phyloP scores from a whole-genome alignment of 2,113 vertebrate species.

The Rhodinocichla rosea region DNA sequence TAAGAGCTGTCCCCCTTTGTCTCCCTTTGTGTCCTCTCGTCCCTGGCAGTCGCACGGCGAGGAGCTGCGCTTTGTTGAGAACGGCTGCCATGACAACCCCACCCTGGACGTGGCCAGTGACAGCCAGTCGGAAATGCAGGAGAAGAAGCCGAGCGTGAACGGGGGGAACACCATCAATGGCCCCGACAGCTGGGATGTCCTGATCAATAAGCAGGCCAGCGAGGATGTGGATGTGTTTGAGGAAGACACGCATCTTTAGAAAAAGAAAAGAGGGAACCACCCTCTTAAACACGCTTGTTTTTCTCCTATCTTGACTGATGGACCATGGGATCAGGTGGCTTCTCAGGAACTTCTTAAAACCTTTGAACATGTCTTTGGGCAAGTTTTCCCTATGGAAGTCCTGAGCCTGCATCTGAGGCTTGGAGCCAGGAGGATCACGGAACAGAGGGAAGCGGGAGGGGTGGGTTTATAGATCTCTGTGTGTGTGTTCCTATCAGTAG shows the following conservation, averaged over 20 bases:
- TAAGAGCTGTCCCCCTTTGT: neutral
- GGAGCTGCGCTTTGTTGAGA: slow-evolving; percentile 96
- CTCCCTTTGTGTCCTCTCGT: neutral
- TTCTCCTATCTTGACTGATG: slow-evolving; percentile 25
- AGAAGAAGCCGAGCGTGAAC: slow-evolving; percentile 90
- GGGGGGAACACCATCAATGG: slow-evolving; percentile 80
- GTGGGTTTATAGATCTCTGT: slow-evolving; percentile 45
- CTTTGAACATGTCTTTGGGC: slow-evolving; percentile 25
- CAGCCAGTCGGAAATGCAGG: slow-evolving; percentile 88
- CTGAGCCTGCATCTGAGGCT: slow-evolving; percentile 24
- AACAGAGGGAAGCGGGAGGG: slow-evolving; percentile 44
- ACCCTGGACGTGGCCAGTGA: slow-evolving; percentile 94
- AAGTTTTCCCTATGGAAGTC: slow-evolving; percentile 1
- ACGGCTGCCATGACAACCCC: slow-evolving; percentile 98
- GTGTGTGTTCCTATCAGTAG: slow-evolving; percentile 65
- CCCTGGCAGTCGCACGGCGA: slow-evolving; percentile 79
- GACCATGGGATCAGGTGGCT: slow-evolving; percentile 41
- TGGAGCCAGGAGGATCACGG: slow-evolving; percentile 31
- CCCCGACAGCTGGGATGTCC: slow-evolving; percentile 85
- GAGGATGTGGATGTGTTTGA: slow-evolving; percentile 89
- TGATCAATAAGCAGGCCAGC: slow-evolving; percentile 86
- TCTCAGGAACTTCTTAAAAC: slow-evolving; percentile 56
- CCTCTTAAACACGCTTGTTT: neutral
- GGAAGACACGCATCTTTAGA: slow-evolving; percentile 95
- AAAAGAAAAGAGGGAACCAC: slow-evolving; percentile 8